These are phyloP conservation scores for Ibycter americanus DNA, from an alignment of 2,797 vertebrate species.

Conservation along the genomic window DNA sequence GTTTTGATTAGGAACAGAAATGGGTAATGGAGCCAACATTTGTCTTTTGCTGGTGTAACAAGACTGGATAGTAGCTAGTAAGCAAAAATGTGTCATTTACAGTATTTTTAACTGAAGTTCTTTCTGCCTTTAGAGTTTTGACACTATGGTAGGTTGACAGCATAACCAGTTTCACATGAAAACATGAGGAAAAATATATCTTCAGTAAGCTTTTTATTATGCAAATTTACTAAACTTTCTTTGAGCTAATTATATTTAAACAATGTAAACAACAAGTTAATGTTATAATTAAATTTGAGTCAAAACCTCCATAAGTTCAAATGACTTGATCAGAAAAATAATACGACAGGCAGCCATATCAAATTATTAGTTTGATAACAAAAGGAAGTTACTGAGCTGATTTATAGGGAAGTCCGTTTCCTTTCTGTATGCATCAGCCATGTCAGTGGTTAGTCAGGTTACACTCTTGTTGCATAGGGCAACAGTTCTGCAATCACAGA, in stretches of 20 bases:
- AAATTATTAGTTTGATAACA: slow-evolving; percentile 11
- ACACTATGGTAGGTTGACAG: background rate
- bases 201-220: background rate
- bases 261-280: background rate
- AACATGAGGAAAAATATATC: background rate
- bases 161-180: background rate
- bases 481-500: background rate
- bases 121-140: background rate
- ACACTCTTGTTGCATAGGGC: background rate
- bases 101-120: background rate
- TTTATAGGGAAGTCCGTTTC: background rate
- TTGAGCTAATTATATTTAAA: background rate
- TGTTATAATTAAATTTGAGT: slow-evolving; percentile 24
- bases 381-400: background rate
- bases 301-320: slow-evolving; percentile 19
- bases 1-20: background rate
- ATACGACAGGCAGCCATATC: background rate
- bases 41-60: background rate
- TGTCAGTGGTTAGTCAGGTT: background rate
- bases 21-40: background rate
- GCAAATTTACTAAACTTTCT: slow-evolving; percentile 6
- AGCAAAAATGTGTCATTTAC: background rate
- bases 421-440: background rate
- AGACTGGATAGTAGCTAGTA: background rate
- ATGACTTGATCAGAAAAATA: background rate